phyloP scores from a whole-genome alignment of 1,140 invertebrate species.

The Caenorhabditis elegans region WBcel235 BX284606.5:8063501-8064000 shows the following conservation, averaged over 20 bases:
- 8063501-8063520: constrained; percentile 1
- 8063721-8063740: not conserved
- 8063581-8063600: not conserved
- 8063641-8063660: constrained; percentile 16
- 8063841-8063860: not conserved
- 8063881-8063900: no score
- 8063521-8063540: not conserved
- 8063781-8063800: constrained; percentile 13
- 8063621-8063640: constrained; percentile 17
- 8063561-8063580: not conserved
- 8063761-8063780: constrained; percentile 11
- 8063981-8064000: no score
- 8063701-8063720: no score
- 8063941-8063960: no score
- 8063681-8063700: not conserved
- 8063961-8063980: no score
- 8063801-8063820: constrained; percentile 2
- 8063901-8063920: no score
- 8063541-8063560: not conserved
- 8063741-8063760: not conserved
- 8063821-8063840: not conserved
- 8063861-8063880: not conserved
- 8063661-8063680: constrained; percentile 14
- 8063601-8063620: constrained; percentile 14
- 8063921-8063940: not conserved